Conservation (phyloP, 2,888 invertebrate species). For the Chrysolina haemoptera region DNA sequence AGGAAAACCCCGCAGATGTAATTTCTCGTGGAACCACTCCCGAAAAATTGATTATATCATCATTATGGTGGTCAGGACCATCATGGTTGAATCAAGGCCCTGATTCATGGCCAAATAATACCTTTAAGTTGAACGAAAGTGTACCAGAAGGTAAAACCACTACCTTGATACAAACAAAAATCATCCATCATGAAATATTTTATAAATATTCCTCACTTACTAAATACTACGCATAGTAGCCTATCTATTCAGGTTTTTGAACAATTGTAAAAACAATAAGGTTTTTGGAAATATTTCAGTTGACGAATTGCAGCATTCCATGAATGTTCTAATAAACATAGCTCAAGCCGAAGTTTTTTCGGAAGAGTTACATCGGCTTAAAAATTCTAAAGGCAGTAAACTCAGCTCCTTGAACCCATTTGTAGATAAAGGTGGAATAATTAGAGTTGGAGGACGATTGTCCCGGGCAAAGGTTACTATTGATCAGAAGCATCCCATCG, state of each 20-base stretch:
- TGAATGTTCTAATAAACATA: conserved; percentile 25
- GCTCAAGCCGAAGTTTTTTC: conserved; percentile 27
- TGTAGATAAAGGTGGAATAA: conserved; percentile 26
- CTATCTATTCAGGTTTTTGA: conserved; percentile 21
- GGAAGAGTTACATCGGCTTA: conserved; percentile 21
- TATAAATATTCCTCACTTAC: conserved; percentile 23
- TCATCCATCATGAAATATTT: conserved; percentile 25
- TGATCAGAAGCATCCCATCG: conserved; percentile 28
- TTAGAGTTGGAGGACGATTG: conserved; percentile 36
- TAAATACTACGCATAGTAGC: conserved; percentile 23
- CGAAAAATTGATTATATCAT: neutral
- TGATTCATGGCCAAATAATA: conserved; percentile 14
- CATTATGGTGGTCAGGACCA: conserved; percentile 29
- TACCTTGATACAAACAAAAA: neutral
- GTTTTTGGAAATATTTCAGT: conserved; percentile 8
- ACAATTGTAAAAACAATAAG: conserved; percentile 25
- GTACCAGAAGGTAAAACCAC: conserved; percentile 25
- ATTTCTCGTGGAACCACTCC: conserved; percentile 55
- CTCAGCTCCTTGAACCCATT: conserved; percentile 28
- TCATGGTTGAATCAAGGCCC: neutral
- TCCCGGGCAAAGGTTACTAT: conserved; percentile 12
- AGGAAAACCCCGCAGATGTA: conserved; percentile 59
- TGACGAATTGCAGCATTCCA: conserved; percentile 13
- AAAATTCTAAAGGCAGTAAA: conserved; percentile 20
- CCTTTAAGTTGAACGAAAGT: neutral